Conservation (phyloP, 2,113 vertebrate species). For the Clinocottus analis region DNA sequence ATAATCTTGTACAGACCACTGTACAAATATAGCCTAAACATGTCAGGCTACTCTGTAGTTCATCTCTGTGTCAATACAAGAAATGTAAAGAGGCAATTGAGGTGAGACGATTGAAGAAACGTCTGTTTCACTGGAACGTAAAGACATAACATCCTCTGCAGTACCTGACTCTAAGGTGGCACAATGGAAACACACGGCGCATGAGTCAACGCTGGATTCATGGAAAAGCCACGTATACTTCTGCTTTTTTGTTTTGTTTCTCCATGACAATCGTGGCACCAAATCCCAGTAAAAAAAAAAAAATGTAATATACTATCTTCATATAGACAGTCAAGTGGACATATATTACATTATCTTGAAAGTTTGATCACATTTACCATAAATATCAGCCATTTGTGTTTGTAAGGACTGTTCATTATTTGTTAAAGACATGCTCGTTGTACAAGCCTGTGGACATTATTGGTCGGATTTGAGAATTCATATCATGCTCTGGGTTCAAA, state of each 20-base stretch:
- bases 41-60: constrained; percentile 15
- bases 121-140: constrained; percentile 21
- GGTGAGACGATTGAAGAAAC: constrained; percentile 2
- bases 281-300: constrained; percentile 15
- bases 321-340: constrained; percentile 16
- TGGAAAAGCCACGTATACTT: not conserved
- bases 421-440: constrained; percentile 21
- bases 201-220: constrained; percentile 11
- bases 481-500: constrained; percentile 6
- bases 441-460: constrained; percentile 20
- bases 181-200: constrained; percentile 41
- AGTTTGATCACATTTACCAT: constrained; percentile 14
- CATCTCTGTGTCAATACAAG: constrained; percentile 10
- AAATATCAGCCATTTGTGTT: constrained; percentile 27
- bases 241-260: constrained; percentile 22
- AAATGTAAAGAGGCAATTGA: constrained; percentile 8
- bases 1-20: constrained; percentile 19
- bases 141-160: constrained; percentile 29
- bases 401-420: constrained; percentile 34
- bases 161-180: constrained; percentile 46
- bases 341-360: constrained; percentile 8
- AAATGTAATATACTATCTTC: not conserved
- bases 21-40: not conserved
- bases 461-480: constrained; percentile 22
- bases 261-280: constrained; percentile 11